Base-by-base conservation (phyloP, 1,140 invertebrate species). In the Drosophila punjabiensis region DNA sequence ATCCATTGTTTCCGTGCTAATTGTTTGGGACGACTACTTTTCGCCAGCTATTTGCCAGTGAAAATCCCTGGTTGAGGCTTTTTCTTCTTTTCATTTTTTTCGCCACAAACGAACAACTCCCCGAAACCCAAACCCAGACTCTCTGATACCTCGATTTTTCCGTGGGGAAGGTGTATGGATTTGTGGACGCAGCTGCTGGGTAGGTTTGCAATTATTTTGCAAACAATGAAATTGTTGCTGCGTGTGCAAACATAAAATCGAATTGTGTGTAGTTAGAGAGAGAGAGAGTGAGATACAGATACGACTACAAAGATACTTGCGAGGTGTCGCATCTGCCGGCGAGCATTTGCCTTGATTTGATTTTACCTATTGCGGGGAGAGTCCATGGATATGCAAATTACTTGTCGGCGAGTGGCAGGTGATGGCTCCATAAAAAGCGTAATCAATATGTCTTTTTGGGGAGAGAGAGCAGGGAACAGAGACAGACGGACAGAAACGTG, bases 1-100 rank as follows among this genome's bases (percentile, higher is more conserved):
- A 70, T 79, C 85, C 80, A 89, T 92, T 92, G 91, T 92, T 92
- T 92, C 87, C 87, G 91, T 85, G 87, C 91, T 92, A 92, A 92
- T 92, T 92, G 91, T 92, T 92, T 92, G 91, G 87, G 75, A 67
- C 64, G 76, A 53, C 74, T 58, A 58, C 55, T 58, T 77, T 67
- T 77, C 59, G 56, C 86, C 65, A 81, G 81, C 80, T 79, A 88
- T 88, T 88, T 83, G 66, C 73, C 52, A 70, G 53, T 56, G 71
- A 48, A 71, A 71, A 71, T 71, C 50, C 50, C 39, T 53, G 48
- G 20, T 35, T 47, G 60, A 41, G 28, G 33, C 11, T 16, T 43
- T 48, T 50, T 30, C 16, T 24, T 52, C 24, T 52, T n/a, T 32
- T 35, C n/a, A n/a, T 43, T 70, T 73, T 69, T 47, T 43, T 73